Base-by-base conservation (phyloP, 2,888 invertebrate species). In the Acanthoscelides obtectus region DNA sequence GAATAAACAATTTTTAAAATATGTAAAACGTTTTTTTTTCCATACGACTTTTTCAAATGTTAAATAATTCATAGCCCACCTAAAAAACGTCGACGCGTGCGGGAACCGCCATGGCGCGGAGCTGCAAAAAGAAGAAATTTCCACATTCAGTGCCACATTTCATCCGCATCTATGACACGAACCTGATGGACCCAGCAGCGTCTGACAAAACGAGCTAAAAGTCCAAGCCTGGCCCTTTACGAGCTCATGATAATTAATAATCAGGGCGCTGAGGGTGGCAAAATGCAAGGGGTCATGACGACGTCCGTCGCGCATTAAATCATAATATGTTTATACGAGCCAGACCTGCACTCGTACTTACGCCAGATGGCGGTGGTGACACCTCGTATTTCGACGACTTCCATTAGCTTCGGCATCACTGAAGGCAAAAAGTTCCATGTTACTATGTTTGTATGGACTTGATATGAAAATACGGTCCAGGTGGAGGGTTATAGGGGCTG, bases 251-350 rank as follows among this genome's bases (percentile, higher is more conserved):
- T 45, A 45, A 45, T 45, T 45, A 45, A 45, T 45, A 45, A 45
- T 45, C 45, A 45, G 45, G 45, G 8, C 45, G 17, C 3, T 12
- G 45, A 45, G 45, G 45, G 45, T 45, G 45, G 45, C 45, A 45
- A 17, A 45, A 45, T 45, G 75, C 75, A 74, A 74, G 72, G 70
- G 72, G 72, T 73, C 76, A 68, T 75, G 75, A 77, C 77, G 76
- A 72, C 75, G 77, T 72, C 76, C 75, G 77, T 72, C 76, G 45
- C 22, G 79, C 81, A 82, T 82, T 83, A 83, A 83, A 83, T 83
- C 83, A 83, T 82, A 82, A 82, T 82, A 82, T 82, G 83, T 83
- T 83, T 83, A 82, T 82, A 80, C 80, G 81, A 78, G 76, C 78
- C 25, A 22, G 20, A 66, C 45, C 45, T 45, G 45, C 45, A 12